Conservation (phyloP, 2,797 vertebrate species). For the Peromyscus melanophrys region DNA sequence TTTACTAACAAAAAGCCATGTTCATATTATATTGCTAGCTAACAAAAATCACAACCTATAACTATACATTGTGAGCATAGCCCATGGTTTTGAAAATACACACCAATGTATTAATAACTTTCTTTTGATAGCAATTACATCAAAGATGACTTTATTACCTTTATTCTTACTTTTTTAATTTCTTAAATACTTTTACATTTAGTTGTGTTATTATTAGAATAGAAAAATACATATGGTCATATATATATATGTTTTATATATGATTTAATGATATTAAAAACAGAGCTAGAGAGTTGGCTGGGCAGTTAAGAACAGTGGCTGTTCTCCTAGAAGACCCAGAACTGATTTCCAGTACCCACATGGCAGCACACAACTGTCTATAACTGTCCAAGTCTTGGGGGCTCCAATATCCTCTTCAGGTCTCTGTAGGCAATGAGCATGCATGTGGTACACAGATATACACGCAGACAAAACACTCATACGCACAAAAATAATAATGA, state of each 20-base stretch:
- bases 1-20: constrained; percentile 6
- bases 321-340: no score
- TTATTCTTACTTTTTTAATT: background rate
- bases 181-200: constrained; percentile 58
- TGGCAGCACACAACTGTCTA: background rate
- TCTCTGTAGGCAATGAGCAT: background rate
- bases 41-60: constrained; percentile 59
- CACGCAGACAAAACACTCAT: background rate
- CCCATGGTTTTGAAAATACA: background rate
- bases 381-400: background rate
- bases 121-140: background rate
- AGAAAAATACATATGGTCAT: background rate
- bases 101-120: constrained; percentile 24
- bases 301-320: background rate
- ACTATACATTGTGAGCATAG: background rate
- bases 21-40: constrained; percentile 28
- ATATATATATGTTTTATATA: background rate
- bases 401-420: background rate
- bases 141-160: constrained; percentile 9
- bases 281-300: background rate
- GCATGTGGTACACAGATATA: background rate
- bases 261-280: constrained; percentile 15
- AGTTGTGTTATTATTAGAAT: constrained; percentile 34
- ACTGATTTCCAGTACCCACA: no score
- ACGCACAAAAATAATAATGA: background rate